Base-by-base conservation (phyloP, 1,140 invertebrate species). In the Contarinia nasturtii region DNA sequence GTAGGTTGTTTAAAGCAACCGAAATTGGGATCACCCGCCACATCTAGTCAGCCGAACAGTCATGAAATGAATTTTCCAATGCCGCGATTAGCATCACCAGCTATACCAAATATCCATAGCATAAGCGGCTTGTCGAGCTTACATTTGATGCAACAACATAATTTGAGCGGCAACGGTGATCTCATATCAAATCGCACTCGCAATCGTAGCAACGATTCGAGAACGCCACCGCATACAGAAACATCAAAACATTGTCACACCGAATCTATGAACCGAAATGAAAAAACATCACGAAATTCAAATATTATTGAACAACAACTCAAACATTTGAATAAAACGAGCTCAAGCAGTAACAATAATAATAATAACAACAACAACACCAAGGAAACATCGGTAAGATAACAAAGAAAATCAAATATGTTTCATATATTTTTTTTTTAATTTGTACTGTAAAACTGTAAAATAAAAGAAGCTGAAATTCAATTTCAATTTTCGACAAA, bases 271-370 rank as follows among this genome's bases (percentile, higher is more conserved):
- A 53, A 56, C 12, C 46, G 14, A 15, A 33, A 18, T n/a, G 8
- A 11, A 10, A 47, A 33, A 37, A 41, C 20, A 22, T 22, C 37
- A 2, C 12, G n/a, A 44, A 17, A 5, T 12, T 27, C 10, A 8
- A 38, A 22, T 48, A 46, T 21, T 54, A 60, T 47, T 56, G 55
- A 14, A 64, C 67, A 11, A 68, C 67, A 42, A 63, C 68, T 50
- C 62, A 70, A 42, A 64, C 67, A 33, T 65, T 7, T 43, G 7
- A 19, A 7, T 12, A 43, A 43, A 18, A 18, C 11, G 7, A 59
- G 27, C 68, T 70, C 47, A 68, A 71, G 46, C 60, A 60, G 21
- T 60, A 59, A 45, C 57, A 55, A 21, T 57, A 61, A 27, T 49
- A 53, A 17, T 52, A 57, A 33, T 54, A 55, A 22, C 48, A 52